Evolutionary conservation across 2,888 invertebrate genomes (phyloP).

Genomic region (Lathronympha strigana): DNA sequence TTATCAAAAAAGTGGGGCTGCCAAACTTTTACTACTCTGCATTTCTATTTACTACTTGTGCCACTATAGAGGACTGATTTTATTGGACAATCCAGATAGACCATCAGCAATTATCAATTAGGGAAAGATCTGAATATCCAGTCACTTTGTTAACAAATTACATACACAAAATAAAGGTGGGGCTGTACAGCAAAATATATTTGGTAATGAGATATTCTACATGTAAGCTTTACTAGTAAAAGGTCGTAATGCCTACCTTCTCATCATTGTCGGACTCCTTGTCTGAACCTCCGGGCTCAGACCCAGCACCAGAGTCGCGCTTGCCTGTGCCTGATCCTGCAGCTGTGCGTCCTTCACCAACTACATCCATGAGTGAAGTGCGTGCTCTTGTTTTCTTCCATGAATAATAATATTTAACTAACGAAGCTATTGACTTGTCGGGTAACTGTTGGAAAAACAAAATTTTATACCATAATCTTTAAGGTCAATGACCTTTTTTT

Average conservation of each 20-base stretch:
- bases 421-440: constrained; percentile 97
- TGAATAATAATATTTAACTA: constrained; percentile 99
- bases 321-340: constrained; percentile 86
- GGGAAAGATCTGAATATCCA: constrained; percentile 41
- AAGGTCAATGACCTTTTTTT: background rate
- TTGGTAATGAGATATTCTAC: constrained; percentile 47
- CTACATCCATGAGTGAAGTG: constrained; percentile 95
- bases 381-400: constrained; percentile 98
- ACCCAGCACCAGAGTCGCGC: constrained; percentile 90
- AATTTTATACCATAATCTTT: background rate
- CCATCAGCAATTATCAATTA: constrained; percentile 47
- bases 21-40: constrained; percentile 66
- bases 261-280: constrained; percentile 95
- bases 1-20: constrained; percentile 19
- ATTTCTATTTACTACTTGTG: constrained; percentile 66
- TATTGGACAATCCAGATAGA: constrained; percentile 82
- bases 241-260: constrained; percentile 87
- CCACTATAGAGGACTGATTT: constrained; percentile 50
- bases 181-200: constrained; percentile 45
- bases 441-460: constrained; percentile 87
- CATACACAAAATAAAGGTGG: constrained; percentile 45
- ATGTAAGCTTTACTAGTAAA: constrained; percentile 43
- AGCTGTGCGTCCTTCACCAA: constrained; percentile 90
- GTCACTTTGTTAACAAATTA: constrained; percentile 38
- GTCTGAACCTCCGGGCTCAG: constrained; percentile 91